Base-by-base conservation (phyloP, 2,113 vertebrate species). In the Cairina moschata region DNA sequence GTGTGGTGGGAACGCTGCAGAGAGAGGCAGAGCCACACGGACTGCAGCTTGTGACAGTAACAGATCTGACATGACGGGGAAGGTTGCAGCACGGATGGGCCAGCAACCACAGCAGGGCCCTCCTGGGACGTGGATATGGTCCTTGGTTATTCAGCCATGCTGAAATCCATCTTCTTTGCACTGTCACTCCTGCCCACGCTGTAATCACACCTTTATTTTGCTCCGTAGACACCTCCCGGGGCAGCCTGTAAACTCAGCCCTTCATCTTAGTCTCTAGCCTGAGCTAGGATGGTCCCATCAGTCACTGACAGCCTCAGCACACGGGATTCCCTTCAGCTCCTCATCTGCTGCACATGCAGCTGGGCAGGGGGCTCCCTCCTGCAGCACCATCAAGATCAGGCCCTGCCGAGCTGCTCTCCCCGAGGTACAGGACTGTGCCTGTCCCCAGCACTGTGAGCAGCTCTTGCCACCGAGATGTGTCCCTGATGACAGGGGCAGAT, bases 361-460 rank as follows among this genome's bases (percentile, higher is more conserved):
- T 0, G 1, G 48, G 34, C 3, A 0, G 14, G 38, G 58, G 83
- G 52, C 46, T 75, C 56, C 82, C 28, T 93, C 42, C 71, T 84
- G 58, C 74, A 67, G 52, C 48, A 15, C 3, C 3, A 0, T 11
- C 82, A 50, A 73, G 11, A 59, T 44, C 40, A 3, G 4, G 14
- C 31, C n/a, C 66, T 11, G 8, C 16, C 11, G 46, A 58, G 0
- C 25, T n/a, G n/a, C n/a, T n/a, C 12, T 16, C 58, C 58, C 50
- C 0, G 8, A 32, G 77, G 56, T 56, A 36, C 6, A 62, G 52
- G 31, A 90, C 34, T 40, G 31, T 50, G 36, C 54, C 46, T 21
- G 46, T 48, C 46, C 46, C 46, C 2, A 0, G 29, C 58, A 12
- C 16, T 0, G 15, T 0, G 1, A 46, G 48, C 66, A 1, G 5